These are phyloP conservation scores for Tenrec ecaudatus DNA, from an alignment of 2,113 vertebrate genomes.

Conservation along the genomic window DNA sequence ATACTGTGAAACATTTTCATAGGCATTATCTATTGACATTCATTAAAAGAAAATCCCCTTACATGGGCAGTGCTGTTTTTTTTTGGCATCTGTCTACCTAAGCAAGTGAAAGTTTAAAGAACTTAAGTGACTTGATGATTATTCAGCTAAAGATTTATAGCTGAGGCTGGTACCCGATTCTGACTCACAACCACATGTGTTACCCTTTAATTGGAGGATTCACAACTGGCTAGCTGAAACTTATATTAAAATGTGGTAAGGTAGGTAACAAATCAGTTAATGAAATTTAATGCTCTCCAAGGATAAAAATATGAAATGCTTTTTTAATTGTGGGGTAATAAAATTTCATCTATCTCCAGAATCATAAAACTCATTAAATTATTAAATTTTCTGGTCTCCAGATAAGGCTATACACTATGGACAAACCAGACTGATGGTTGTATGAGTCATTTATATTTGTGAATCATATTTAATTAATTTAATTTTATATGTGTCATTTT, in stretches of 20 bases:
- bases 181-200: not conserved
- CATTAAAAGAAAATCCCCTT: not conserved
- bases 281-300: not conserved
- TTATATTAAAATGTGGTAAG: not conserved
- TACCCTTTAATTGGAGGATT: not conserved
- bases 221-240: not conserved
- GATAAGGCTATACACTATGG: not conserved
- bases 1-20: not conserved
- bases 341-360: slow-evolving; percentile 20
- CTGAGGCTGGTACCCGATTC: not conserved
- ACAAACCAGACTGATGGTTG: not conserved
- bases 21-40: not conserved
- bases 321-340: not conserved
- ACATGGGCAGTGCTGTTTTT: not conserved
- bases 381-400: not conserved
- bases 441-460: slow-evolving; percentile 62
- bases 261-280: not conserved
- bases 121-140: not conserved
- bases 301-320: not conserved
- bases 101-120: not conserved
- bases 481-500: slow-evolving; percentile 47
- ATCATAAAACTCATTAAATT: not conserved
- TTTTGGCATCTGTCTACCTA: not conserved
- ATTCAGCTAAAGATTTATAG: not conserved
- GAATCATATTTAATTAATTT: slow-evolving; percentile 68